Evolutionary conservation across 1,140 invertebrate species (phyloP).

Genomic region (Neodiprion lecontei): DNA sequence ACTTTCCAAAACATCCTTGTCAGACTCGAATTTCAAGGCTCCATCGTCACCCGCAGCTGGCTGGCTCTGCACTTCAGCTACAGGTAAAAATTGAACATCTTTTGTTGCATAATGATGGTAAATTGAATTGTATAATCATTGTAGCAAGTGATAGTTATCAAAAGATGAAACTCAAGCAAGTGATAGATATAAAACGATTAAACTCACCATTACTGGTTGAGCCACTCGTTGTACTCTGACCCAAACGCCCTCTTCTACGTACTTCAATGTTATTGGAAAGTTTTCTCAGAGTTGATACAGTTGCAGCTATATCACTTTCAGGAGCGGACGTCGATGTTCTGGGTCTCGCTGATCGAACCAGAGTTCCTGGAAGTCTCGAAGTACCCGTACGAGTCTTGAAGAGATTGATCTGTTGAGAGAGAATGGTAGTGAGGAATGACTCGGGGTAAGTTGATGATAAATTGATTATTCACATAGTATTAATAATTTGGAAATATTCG

Average conservation of each 20-base stretch:
- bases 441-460: neutral
- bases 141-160: too few species aligned
- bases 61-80: too few species aligned
- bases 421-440: neutral
- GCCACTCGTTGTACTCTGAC: neutral
- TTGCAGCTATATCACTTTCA: neutral
- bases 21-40: neutral
- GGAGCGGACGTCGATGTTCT: neutral
- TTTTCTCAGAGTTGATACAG: neutral
- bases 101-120: too few species aligned
- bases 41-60: too few species aligned
- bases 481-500: neutral
- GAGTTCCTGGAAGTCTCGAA: neutral
- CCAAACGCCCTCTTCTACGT: neutral
- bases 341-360: neutral
- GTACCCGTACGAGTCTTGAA: neutral
- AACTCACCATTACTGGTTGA: neutral
- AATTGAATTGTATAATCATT: too few species aligned
- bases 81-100: too few species aligned
- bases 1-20: neutral
- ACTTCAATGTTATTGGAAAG: neutral
- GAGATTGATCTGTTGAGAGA: slow-evolving; percentile 7
- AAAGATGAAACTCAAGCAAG: neutral
- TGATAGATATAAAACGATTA: neutral
- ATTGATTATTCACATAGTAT: too few species aligned